phyloP scores from a whole-genome alignment of 2,797 vertebrate genomes.

The Acropternis orthonyx region DNA sequence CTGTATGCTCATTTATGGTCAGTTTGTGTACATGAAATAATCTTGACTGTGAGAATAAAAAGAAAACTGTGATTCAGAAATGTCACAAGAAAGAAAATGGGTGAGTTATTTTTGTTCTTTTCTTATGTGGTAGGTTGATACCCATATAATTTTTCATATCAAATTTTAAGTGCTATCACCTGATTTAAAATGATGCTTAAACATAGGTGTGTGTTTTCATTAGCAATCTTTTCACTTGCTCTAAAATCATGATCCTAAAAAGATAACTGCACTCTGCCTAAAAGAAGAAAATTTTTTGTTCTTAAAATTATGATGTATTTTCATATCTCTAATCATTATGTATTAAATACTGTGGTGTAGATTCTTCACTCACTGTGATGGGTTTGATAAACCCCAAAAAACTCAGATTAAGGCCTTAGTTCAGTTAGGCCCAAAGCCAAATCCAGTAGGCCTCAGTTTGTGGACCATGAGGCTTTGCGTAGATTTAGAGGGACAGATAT shows the following conservation, averaged over 20 bases:
- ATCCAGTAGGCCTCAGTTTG: too few relatives aligned
- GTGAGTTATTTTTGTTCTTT: background rate
- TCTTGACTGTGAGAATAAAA: background rate
- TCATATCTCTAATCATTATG: background rate
- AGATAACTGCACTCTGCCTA: background rate
- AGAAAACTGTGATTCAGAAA: background rate
- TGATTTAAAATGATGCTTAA: background rate
- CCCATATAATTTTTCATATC: background rate
- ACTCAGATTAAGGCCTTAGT: too few relatives aligned
- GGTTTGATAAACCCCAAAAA: too few relatives aligned
- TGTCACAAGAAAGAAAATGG: background rate
- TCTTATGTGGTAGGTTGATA: background rate
- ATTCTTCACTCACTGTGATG: background rate
- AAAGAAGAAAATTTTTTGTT: background rate
- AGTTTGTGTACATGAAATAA: background rate
- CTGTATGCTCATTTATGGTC: constrained; percentile 19
- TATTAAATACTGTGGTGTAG: background rate
- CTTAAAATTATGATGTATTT: background rate
- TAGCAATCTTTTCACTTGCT: background rate
- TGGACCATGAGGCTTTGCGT: too few relatives aligned
- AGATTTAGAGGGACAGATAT: too few relatives aligned
- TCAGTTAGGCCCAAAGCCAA: too few relatives aligned
- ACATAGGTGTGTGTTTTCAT: background rate
- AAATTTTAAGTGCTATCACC: background rate
- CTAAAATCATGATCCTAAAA: background rate